Base-by-base conservation (phyloP, 1,140 invertebrate genomes). In the Leptinotarsa lineolata region DNA sequence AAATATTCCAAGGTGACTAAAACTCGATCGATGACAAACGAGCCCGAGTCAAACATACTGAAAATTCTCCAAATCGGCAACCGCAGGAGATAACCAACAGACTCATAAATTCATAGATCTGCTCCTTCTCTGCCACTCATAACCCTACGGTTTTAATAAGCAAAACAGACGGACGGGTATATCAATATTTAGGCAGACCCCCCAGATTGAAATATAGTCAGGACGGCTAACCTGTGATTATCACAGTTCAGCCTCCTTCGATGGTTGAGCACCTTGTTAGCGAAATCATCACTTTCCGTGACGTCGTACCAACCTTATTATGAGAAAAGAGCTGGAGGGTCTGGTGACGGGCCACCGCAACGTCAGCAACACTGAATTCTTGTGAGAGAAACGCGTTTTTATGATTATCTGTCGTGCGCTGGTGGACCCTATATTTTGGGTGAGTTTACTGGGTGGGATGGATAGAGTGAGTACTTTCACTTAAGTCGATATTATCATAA, bases 221-320 rank as follows among this genome's bases (percentile, higher is more conserved):
- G 71, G 71, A 70, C 65, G 74, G 44, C 16, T 74, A 77, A 77
- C 76, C 76, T 66, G 74, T 79, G 70, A 79, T 79, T 79, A 79
- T 79, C 78, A 75, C 78, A 72, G 70, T 45, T 61, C 72, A 70
- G 74, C 74, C 77, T 77, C 72, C 75, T 72, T 69, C 68, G 73
- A 75, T 74, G 76, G 44, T 45, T 66, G 76, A 76, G 78, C 78
- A 76, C 78, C 78, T 79, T 79, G 78, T 79, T 79, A 79, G 78
- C 78, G 70, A 79, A 79, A 79, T 79, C 78, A 79, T 79, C 78
- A 79, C 74, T 77, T 77, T 74, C 72, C 74, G 75, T 77, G 77
- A 79, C 76, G 78, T 75, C 15, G 48, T 54, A 64, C 61, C 61
- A 64, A 64, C 61, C 20, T 64, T 64, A 30, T 64, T 64, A 64